Conservation (phyloP, 2,888 invertebrate genomes). For the Tethea ocularis region DNA sequence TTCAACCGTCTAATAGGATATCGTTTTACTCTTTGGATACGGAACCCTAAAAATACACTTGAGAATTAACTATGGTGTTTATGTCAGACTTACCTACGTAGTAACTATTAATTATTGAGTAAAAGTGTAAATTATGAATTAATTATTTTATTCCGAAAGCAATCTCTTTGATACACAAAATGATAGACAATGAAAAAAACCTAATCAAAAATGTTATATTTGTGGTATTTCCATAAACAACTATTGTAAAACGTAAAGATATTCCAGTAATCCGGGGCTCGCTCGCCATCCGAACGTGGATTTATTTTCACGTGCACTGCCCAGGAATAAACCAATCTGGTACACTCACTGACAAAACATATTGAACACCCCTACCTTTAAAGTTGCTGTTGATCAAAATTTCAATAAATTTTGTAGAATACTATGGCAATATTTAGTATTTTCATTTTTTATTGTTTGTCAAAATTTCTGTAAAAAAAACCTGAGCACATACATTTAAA, state of each 20-base stretch:
- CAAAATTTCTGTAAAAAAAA: no score
- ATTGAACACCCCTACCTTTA: background rate
- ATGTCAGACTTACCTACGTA: no score
- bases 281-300: constrained; percentile 49
- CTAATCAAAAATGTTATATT: background rate
- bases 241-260: constrained; percentile 30
- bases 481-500: no score
- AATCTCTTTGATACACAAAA: no score
- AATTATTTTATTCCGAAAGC: no score
- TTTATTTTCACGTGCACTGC: constrained; percentile 55
- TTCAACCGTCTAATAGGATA: no score
- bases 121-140: no score
- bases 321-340: constrained; percentile 56
- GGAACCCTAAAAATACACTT: no score
- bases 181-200: background rate
- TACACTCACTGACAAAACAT: constrained; percentile 35
- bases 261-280: constrained; percentile 47
- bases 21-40: no score
- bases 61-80: background rate
- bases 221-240: constrained; percentile 17
- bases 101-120: no score
- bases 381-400: background rate
- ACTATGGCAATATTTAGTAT: no score
- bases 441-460: no score
- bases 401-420: background rate